These are phyloP conservation scores for Pollenia griseotomentosa DNA, from an alignment of 2,888 invertebrate genomes.

Conservation along the genomic window DNA sequence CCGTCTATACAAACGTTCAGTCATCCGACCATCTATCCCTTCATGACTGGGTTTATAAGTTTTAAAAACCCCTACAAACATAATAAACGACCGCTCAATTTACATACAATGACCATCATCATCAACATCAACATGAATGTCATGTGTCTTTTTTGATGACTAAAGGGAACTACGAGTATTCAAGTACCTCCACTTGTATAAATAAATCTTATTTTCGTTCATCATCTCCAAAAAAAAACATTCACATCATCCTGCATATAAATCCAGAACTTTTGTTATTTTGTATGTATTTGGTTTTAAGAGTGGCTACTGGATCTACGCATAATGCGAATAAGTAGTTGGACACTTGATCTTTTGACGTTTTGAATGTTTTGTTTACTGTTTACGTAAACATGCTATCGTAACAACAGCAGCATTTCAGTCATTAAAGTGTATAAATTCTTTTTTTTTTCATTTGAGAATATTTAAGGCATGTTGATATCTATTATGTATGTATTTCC, in stretches of 20 bases:
- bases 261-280: conserved; percentile 43
- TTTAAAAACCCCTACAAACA: conserved; percentile 70
- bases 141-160: conserved; percentile 72
- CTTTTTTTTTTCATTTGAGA: background rate
- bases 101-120: conserved; percentile 83
- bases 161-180: conserved; percentile 65
- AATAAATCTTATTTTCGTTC: conserved; percentile 66
- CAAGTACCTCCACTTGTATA: conserved; percentile 60
- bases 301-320: conserved; percentile 74
- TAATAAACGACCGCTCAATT: conserved; percentile 79
- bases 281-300: conserved; percentile 7
- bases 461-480: too few species aligned
- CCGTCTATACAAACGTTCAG: background rate
- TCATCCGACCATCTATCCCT: conserved; percentile 27
- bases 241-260: conserved; percentile 37
- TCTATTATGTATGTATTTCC: too few species aligned
- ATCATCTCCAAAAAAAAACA: conserved; percentile 35
- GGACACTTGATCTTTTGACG: conserved; percentile 79
- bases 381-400: conserved; percentile 65
- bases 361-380: conserved; percentile 75
- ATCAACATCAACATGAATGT: conserved; percentile 76
- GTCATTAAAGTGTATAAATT: conserved; percentile 70
- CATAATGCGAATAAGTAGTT: conserved; percentile 72
- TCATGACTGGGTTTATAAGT: conserved; percentile 63
- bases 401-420: conserved; percentile 48